Evolutionary conservation across 1,140 invertebrate genomes (phyloP).

Genomic region (Macrotrachela quadricornifera): DNA sequence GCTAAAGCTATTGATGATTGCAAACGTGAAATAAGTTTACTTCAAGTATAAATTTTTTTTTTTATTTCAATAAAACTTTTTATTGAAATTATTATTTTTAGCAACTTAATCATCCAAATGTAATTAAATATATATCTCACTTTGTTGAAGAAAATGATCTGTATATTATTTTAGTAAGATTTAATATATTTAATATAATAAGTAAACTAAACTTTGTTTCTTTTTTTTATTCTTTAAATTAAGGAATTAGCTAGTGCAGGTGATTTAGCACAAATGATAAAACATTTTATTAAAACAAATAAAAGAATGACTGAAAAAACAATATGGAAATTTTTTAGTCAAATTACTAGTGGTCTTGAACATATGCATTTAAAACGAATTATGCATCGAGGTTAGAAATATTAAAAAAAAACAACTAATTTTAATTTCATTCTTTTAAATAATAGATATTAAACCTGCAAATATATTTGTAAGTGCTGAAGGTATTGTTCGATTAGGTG

Average conservation of each 20-base stretch:
- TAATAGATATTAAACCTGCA: constrained; percentile 53
- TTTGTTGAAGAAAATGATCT: constrained; percentile 50
- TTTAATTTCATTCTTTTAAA: too few species aligned
- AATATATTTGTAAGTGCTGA: constrained; percentile 53
- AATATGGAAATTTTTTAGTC: constrained; percentile 58
- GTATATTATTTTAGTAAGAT: constrained; percentile 41
- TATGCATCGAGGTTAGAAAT: constrained; percentile 38
- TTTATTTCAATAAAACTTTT: neutral
- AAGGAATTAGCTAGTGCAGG: constrained; percentile 5
- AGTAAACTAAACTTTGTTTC: too few species aligned
- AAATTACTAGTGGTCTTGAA: constrained; percentile 43
- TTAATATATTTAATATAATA: too few species aligned
- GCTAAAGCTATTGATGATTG: constrained; percentile 44
- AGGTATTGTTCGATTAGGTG: constrained; percentile 51
- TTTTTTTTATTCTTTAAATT: too few species aligned
- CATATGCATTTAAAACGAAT: constrained; percentile 47
- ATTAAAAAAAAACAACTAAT: too few species aligned
- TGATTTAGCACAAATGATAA: constrained; percentile 5
- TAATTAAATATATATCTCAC: constrained; percentile 49
- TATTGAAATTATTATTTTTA: constrained; percentile 17
- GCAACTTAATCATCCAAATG: constrained; percentile 53
- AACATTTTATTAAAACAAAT: constrained; percentile 41
- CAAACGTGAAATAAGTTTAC: constrained; percentile 44
- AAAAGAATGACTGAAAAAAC: constrained; percentile 47
- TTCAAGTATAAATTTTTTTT: constrained; percentile 33